Evolutionary conservation across 2,797 vertebrate genomes (phyloP).

Genomic region (Remorina albescens): DNA sequence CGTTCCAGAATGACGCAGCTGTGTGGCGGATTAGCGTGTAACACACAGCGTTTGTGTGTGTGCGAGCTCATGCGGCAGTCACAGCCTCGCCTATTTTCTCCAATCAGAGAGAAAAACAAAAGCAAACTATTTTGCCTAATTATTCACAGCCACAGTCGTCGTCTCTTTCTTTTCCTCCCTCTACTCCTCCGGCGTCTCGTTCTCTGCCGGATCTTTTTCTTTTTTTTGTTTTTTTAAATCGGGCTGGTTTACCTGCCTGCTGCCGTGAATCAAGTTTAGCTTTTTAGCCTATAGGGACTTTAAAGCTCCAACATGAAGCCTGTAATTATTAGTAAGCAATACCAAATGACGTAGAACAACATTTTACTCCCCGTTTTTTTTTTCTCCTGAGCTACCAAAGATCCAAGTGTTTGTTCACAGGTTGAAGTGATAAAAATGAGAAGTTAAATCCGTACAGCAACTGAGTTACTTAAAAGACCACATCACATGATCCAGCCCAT

Average conservation of each 20-base stretch:
- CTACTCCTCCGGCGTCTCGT: constrained; percentile 13
- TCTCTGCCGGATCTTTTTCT: constrained; percentile 27
- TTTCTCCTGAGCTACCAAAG: not conserved
- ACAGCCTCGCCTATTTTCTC: constrained; percentile 65
- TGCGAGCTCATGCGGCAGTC: constrained; percentile 47
- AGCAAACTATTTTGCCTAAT: constrained; percentile 72
- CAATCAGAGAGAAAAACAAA: constrained; percentile 76
- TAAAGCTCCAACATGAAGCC: not conserved
- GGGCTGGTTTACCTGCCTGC: constrained; percentile 54
- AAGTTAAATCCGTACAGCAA: not conserved
- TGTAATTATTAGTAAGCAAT: too few relatives aligned
- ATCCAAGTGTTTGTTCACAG: not conserved
- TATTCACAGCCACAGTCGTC: constrained; percentile 63
- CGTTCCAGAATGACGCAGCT: constrained; percentile 65
- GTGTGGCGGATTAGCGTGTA: constrained; percentile 65
- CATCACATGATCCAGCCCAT: constrained; percentile 34
- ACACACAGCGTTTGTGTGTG: constrained; percentile 35
- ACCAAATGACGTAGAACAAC: not conserved
- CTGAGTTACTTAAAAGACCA: constrained; percentile 31
- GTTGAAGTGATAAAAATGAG: not conserved
- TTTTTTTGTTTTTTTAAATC: constrained; percentile 52
- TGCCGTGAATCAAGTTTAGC: constrained; percentile 13
- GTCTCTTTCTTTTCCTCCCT: constrained; percentile 22
- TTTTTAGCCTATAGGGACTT: not conserved
- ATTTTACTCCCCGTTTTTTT: not conserved